phyloP scores from a whole-genome alignment of 2,797 vertebrate genomes.

The Anguilla pacifica region DNA sequence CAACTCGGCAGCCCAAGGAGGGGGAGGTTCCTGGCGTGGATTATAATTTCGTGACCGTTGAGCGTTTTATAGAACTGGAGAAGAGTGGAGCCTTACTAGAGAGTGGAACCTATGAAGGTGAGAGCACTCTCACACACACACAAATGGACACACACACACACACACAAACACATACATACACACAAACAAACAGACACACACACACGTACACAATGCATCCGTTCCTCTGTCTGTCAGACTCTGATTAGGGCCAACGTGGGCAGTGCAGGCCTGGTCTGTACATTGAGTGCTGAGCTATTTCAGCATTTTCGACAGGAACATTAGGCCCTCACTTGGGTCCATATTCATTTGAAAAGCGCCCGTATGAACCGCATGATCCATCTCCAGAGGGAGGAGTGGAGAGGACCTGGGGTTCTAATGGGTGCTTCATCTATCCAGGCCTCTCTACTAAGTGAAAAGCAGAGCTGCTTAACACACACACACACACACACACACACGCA shows the following conservation, averaged over 20 bases:
- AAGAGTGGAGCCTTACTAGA: conserved; percentile 95
- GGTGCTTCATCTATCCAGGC: neutral
- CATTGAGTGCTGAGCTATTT: neutral
- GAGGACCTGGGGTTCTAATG: neutral
- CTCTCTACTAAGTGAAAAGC: neutral
- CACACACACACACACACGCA: too few relatives aligned
- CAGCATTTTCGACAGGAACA: too few relatives aligned
- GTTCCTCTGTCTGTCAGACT: conserved; percentile 43
- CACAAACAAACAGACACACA: conserved; percentile 16
- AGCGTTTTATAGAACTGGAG: conserved; percentile 97
- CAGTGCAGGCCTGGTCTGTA: conserved; percentile 28
- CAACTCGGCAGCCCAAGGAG: conserved; percentile 97
- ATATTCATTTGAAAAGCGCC: neutral
- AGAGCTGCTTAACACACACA: neutral
- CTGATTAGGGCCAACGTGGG: conserved; percentile 30
- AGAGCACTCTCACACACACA: conserved; percentile 39
- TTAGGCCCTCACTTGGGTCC: neutral
- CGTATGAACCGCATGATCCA: neutral
- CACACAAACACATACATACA: neutral
- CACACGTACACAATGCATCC: conserved; percentile 2
- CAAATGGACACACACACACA: conserved; percentile 10
- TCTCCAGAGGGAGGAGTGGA: neutral
- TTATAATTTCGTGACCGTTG: conserved; percentile 96
- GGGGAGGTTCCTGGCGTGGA: conserved; percentile 98
- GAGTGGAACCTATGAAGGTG: conserved; percentile 99